A percentile compares a stretch with the other conserved stretches of the same genome.
These are phyloP conservation scores for Epistrophe grossulariae DNA, from an alignment of 2,888 invertebrate species.

Conservation along the genomic window DNA sequence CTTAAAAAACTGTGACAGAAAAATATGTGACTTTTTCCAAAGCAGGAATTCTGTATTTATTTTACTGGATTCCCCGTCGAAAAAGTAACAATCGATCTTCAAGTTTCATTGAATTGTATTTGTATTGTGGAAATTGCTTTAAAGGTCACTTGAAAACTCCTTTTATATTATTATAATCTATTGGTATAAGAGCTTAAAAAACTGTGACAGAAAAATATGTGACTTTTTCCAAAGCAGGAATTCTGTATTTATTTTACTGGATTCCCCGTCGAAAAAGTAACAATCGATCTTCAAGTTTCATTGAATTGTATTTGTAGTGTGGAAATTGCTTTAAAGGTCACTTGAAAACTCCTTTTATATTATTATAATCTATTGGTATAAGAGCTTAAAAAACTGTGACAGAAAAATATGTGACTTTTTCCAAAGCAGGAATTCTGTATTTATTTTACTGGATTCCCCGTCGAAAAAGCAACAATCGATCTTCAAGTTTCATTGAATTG, in stretches of 20 bases:
- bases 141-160: slow-evolving; percentile 7
- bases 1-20: no score
- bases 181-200: slow-evolving; percentile 8
- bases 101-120: not conserved
- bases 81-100: not conserved
- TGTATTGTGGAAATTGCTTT: not conserved
- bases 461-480: not conserved
- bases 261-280: slow-evolving; percentile 2
- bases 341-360: not conserved
- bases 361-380: not conserved
- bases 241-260: not conserved
- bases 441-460: not conserved
- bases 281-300: not conserved
- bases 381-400: slow-evolving; percentile 8
- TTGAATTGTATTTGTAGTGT: not conserved
- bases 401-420: slow-evolving; percentile 1
- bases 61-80: not conserved
- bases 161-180: not conserved
- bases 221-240: slow-evolving; percentile 4
- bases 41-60: not conserved
- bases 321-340: not conserved
- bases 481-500: not conserved
- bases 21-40: not conserved
- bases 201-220: slow-evolving; percentile 29
- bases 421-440: slow-evolving; percentile 7